A percentile compares a stretch with the other conserved stretches of the same genome.
Conservation (phyloP, 2,797 vertebrate genomes). For the Pachyuromys duprasi region DNA sequence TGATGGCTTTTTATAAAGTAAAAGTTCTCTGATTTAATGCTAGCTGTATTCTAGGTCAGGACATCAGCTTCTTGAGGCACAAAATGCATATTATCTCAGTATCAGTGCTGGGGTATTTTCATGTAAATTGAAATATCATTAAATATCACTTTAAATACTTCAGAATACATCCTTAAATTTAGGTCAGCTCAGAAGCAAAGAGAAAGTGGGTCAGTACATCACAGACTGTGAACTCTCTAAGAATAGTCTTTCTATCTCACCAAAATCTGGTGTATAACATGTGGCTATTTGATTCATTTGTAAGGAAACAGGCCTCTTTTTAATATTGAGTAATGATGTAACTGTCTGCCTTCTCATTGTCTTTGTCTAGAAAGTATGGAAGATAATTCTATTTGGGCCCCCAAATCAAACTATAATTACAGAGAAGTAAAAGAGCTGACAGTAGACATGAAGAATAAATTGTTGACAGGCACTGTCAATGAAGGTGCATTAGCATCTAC, state of each 20-base stretch:
- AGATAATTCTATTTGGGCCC: not conserved
- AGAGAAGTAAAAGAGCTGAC: slow-evolving; percentile 36
- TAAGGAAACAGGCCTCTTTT: not conserved
- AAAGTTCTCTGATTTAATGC: not conserved
- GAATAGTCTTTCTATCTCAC: slow-evolving; percentile 19
- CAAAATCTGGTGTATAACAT: not conserved
- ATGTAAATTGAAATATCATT: slow-evolving; percentile 31
- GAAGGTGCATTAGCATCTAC: not conserved
- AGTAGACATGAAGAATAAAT: not conserved
- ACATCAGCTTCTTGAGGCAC: not conserved
- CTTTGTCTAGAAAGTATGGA: not conserved
- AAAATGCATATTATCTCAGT: not conserved
- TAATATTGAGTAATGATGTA: not conserved
- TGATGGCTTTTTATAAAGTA: not conserved
- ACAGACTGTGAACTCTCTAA: slow-evolving; percentile 43
- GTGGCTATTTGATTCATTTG: not conserved
- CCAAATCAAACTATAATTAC: not conserved
- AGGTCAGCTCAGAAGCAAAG: slow-evolving; percentile 43
- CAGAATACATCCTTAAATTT: slow-evolving; percentile 37
- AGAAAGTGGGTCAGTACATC: slow-evolving; percentile 48
- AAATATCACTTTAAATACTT: slow-evolving; percentile 35
- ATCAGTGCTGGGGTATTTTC: not conserved
- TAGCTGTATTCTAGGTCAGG: not conserved
- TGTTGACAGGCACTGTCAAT: not conserved
- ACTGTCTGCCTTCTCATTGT: not conserved